These are phyloP conservation scores for Microplitis manilae DNA, from an alignment of 2,888 invertebrate genomes.

Conservation along the genomic window DNA sequence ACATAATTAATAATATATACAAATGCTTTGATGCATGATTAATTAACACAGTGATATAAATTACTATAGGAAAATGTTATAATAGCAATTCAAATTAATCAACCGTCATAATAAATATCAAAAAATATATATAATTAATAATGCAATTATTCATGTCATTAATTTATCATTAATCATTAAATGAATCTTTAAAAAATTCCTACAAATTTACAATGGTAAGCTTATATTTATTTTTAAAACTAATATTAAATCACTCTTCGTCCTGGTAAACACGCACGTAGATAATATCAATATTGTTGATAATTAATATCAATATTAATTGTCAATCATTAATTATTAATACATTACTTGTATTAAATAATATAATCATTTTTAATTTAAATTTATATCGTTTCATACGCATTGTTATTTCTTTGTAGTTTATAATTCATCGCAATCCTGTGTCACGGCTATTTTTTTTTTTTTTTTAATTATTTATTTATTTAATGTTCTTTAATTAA, in stretches of 20 bases:
- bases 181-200: not conserved
- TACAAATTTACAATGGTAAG: not conserved
- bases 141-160: not conserved
- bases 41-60: not conserved
- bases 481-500: conserved; percentile 9
- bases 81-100: not conserved
- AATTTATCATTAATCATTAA: not conserved
- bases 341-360: not conserved
- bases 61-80: not conserved
- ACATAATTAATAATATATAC: conserved; percentile 14
- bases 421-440: conserved; percentile 61
- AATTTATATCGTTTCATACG: conserved; percentile 62
- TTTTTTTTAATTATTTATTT: not conserved
- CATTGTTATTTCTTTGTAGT: conserved; percentile 64
- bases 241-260: not conserved
- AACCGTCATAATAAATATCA: too few species aligned
- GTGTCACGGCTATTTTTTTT: conserved; percentile 32
- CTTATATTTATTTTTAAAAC: not conserved
- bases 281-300: not conserved
- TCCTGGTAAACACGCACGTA: conserved; percentile 42
- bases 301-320: not conserved
- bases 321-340: conserved; percentile 1
- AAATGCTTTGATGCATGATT: conserved; percentile 16
- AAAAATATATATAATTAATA: not conserved
- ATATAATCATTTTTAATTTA: not conserved